These are phyloP conservation scores for Cyrtodaria siliqua DNA, from an alignment of 2,888 invertebrate species.

Conservation along the genomic window DNA sequence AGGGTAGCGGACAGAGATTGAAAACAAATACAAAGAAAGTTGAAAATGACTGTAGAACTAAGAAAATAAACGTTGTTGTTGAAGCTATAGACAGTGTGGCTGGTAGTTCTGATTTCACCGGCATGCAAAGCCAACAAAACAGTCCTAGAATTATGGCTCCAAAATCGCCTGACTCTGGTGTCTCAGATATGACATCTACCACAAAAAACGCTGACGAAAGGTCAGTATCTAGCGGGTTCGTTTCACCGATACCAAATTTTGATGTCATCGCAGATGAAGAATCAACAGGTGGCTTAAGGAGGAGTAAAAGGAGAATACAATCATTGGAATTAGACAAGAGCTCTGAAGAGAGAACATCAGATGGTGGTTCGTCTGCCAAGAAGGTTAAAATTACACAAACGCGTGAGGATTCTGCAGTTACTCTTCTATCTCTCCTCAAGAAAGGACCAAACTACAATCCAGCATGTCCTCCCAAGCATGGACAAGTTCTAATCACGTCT, in stretches of 20 bases:
- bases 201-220: conserved; percentile 33
- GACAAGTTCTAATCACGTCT: background rate
- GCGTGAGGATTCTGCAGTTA: conserved; percentile 74
- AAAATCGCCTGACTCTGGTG: conserved; percentile 63
- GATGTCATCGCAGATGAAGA: conserved; percentile 8
- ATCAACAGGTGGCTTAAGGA: background rate
- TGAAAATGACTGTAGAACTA: conserved; percentile 7
- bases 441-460: conserved; percentile 76
- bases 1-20: background rate
- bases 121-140: conserved; percentile 75
- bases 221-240: conserved; percentile 21
- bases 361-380: conserved; percentile 19
- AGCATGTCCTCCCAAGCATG: conserved; percentile 63
- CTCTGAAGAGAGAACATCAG: background rate
- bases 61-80: conserved; percentile 80
- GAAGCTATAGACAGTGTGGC: conserved; percentile 71
- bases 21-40: background rate
- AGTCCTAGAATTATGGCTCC: conserved; percentile 65
- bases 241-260: conserved; percentile 25
- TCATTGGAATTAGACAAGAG: background rate
- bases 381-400: conserved; percentile 35
- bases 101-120: conserved; percentile 67
- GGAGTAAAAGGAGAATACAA: background rate
- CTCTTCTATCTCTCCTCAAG: conserved; percentile 75
- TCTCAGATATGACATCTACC: conserved; percentile 53